Percentiles rank a stretch among this genome's conserved stretches.
Evolutionary conservation across 2,888 invertebrate species (phyloP).

Genomic region (Escarpia spicata): DNA sequence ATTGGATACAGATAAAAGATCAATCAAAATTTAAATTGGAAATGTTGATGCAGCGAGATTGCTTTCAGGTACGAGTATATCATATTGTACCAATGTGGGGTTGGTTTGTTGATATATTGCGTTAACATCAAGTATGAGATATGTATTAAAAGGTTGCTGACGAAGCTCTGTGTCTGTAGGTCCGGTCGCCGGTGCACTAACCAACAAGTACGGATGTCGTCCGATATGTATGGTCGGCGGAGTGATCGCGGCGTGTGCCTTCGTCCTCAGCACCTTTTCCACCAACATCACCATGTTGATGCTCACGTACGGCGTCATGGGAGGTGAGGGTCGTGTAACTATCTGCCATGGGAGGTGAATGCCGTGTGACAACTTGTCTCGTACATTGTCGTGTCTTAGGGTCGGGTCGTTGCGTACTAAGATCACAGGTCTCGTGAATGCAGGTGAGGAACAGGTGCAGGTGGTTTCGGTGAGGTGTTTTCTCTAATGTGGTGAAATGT

Average conservation of each 20-base stretch:
- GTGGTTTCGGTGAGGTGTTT: no score
- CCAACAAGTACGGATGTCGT: slow-evolving; percentile 93
- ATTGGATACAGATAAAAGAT: no score
- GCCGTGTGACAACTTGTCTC: background rate
- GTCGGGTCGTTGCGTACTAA: background rate
- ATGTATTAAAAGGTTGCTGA: background rate
- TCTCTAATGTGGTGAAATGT: no score
- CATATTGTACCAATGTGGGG: background rate
- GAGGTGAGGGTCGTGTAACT: slow-evolving; percentile 13
- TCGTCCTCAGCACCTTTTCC: slow-evolving; percentile 79
- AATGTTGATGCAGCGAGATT: no score
- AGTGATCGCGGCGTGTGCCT: slow-evolving; percentile 77
- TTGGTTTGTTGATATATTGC: background rate
- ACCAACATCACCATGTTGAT: slow-evolving; percentile 74
- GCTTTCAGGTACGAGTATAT: no score
- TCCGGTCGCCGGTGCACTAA: slow-evolving; percentile 92
- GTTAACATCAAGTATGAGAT: background rate
- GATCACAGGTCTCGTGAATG: background rate
- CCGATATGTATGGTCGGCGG: slow-evolving; percentile 86
- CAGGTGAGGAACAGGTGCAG: no score
- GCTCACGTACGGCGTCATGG: slow-evolving; percentile 18
- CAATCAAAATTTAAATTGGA: no score
- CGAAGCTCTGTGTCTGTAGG: slow-evolving; percentile 66
- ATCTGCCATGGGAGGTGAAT: background rate
- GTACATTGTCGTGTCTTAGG: background rate